Conservation (phyloP, 1,140 invertebrate genomes). For the Trialeurodes vaporariorum region DNA sequence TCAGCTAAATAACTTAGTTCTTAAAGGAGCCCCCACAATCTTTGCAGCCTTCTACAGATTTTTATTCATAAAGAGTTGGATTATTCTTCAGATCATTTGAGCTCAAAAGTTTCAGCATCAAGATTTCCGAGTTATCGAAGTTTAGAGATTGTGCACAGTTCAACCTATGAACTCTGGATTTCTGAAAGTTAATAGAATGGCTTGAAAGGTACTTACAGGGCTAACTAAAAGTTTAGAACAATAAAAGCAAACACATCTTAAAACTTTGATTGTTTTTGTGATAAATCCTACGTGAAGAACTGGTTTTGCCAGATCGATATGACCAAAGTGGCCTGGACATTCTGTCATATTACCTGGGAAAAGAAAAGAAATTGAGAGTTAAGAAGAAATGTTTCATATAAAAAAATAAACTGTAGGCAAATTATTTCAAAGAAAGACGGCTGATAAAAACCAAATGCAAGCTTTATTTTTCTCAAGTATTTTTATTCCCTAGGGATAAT, state of each 20-base stretch:
- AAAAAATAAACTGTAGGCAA: too few species aligned
- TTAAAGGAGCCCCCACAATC: too few species aligned
- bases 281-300: constrained; percentile 98
- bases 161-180: background rate
- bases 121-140: too few species aligned
- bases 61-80: background rate
- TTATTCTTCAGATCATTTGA: too few species aligned
- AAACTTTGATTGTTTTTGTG: constrained; percentile 92
- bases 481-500: too few species aligned
- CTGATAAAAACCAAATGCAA: too few species aligned
- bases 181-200: background rate
- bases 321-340: constrained; percentile 99
- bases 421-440: too few species aligned
- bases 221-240: constrained; percentile 92
- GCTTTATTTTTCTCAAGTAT: too few species aligned
- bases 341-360: constrained; percentile 76
- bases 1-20: too few species aligned
- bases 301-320: constrained; percentile 95
- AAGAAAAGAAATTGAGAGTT: constrained; percentile 14
- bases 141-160: too few species aligned
- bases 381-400: too few species aligned
- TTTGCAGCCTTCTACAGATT: background rate
- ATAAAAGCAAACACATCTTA: constrained; percentile 95
- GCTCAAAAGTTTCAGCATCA: too few species aligned
- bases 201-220: constrained; percentile 52